Evolutionary conservation across 2,113 vertebrate genomes (phyloP), one percentile per base, ranked within the genome.

Genomic region (Alosa alosa): DNA sequence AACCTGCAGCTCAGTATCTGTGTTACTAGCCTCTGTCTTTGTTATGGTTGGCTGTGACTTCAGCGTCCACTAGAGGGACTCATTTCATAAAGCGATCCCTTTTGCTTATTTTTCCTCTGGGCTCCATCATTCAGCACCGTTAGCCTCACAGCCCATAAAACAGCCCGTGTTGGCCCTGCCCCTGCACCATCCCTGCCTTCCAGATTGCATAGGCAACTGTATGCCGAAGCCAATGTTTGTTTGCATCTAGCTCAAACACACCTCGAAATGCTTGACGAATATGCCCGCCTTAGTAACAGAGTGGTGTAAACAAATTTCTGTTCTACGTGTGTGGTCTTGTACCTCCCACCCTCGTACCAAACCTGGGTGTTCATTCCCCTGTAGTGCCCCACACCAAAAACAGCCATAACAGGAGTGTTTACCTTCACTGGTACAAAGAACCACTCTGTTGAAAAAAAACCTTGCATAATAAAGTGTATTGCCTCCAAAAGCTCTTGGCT

Each of bases 281-380:
- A 41, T 78, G 72, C 11, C 55, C 5, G 55, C 18, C 55, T 22
- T 60, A 60, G 18, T 36, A 78, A 78, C 72, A 84, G 86, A 87
- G 57, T 60, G 83, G 84, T 83, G 88, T 89, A 90, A 91, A 87
- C 88, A 90, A 91, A 90, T 89, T 46, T 78, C n/a, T 36, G 64
- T 36, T 72, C 94, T 91, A 90, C 87, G 90, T 95, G 95, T 95
- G 95, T 96, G 95, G 94, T 95, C 94, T 87, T 75, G 89, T 90
- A 93, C 95, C 94, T 94, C 94, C 94, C 93, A 92, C 89, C 92
- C 89, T 92, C 89, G 92, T 94, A 94, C 90, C 87, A 86, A 93
- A 91, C 72, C 90, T 93, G 92, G 31, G 36, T 78, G 39, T 78
- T 78, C 72, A 36, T 39, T 39, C 3, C 72, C 31, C 72, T 36